Evolutionary conservation across 2,113 vertebrate species (phyloP), one percentile per base, ranked within the genome.

Genomic region (Alosa alosa): DNA sequence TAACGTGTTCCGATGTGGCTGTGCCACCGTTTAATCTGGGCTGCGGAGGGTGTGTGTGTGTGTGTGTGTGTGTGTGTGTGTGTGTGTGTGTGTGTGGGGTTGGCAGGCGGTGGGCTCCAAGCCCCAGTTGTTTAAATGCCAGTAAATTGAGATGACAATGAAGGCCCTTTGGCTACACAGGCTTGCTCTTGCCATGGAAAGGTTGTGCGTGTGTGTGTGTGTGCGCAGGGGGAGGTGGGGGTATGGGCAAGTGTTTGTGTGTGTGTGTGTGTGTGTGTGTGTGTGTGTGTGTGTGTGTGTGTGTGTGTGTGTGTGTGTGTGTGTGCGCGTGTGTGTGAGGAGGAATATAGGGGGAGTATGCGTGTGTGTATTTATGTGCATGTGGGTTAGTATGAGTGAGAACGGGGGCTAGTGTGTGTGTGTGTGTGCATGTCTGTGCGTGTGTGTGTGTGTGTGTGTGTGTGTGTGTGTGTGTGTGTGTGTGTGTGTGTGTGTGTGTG

Each of bases 71-170:
- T 41, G 41, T 72, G 64, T 10, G 72, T 39, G 15, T 39, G 72
- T 5, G 72, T 5, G 72, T 31, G 36, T 36, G 11, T 3, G 72
- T 4, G 31, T 8, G 87, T 46, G 82, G 81, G 15, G 44, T 44
- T 75, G 68, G 52, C 0, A 17, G 52, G 68, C 11, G 68, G 25
- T 75, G 25, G 10, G 25, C 25, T 78, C 3, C 39, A 15, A 39
- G 25, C 91, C 90, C 90, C 85, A 90, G 91, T 89, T 89, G 90
- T 91, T 90, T 91, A 93, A 94, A 93, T 91, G 91, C 85, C 86
- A 86, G 86, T 94, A 92, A 94, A 90, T 84, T 83, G 90, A 93
- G 91, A 90, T 94, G 94, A 95, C 92, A 94, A 92, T 92, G 90
- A 90, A 78, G 85, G 84, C 90, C 92, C 91, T 81, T 5, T 83